phyloP scores from a whole-genome alignment of 2,888 invertebrate genomes.

The Seira ritae region DNA sequence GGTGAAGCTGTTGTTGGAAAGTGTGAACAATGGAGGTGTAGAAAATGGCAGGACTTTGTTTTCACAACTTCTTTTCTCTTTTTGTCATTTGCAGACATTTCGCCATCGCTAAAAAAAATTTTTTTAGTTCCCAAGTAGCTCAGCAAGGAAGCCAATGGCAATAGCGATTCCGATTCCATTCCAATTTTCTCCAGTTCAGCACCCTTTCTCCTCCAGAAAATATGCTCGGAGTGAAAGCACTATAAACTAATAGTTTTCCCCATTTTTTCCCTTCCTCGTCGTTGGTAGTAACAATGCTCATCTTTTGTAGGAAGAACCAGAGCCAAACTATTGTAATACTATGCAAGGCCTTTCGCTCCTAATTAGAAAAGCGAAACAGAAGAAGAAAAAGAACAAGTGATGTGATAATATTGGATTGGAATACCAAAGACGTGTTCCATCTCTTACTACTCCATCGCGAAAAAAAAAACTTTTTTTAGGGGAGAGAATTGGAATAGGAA shows the following conservation, averaged over 20 bases:
- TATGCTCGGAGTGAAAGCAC: too few species aligned
- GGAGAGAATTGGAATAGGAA: conserved; percentile 11
- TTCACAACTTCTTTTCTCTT: conserved; percentile 21
- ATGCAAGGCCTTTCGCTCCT: conserved; percentile 5
- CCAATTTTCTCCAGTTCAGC: conserved; percentile 17
- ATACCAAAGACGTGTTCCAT: neutral
- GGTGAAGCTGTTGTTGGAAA: neutral
- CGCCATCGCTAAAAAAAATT: neutral
- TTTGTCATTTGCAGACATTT: conserved; percentile 22
- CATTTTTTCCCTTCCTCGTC: too few species aligned
- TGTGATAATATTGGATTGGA: neutral
- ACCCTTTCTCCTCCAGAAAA: neutral
- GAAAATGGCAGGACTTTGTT: conserved; percentile 18
- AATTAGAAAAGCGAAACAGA: conserved; percentile 18
- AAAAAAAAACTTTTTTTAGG: conserved; percentile 14
- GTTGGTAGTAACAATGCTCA: too few species aligned
- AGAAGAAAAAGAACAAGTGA: too few species aligned
- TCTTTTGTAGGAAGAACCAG: too few species aligned
- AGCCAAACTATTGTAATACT: too few species aligned
- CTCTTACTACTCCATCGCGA: neutral
- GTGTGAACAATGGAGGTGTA: conserved; percentile 15
- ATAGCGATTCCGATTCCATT: neutral
- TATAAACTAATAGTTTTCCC: too few species aligned
- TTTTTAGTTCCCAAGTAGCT: too few species aligned
- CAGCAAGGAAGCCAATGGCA: too few species aligned